Evolutionary conservation across 2,888 invertebrate species (phyloP).

Genomic region (Herminia tarsipennalis): DNA sequence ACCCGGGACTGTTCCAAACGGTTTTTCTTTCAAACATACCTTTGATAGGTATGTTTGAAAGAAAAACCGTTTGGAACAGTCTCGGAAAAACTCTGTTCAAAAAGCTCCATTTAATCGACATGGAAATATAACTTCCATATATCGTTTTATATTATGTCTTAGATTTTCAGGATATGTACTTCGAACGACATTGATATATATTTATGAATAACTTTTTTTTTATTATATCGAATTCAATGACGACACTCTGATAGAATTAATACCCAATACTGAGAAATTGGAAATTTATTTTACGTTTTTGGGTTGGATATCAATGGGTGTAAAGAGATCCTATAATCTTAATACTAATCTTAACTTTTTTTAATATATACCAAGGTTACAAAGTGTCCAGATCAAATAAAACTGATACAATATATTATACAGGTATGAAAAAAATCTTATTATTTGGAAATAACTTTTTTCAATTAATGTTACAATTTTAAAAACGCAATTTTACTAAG

Average conservation of each 20-base stretch:
- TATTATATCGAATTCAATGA: no score
- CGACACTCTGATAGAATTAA: no score
- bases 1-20: not conserved
- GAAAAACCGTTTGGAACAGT: not conserved
- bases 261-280: no score
- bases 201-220: no score
- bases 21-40: not conserved
- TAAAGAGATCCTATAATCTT: slow-evolving; percentile 30
- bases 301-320: slow-evolving; percentile 23
- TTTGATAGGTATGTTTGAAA: no score
- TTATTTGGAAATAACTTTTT: slow-evolving; percentile 14
- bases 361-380: slow-evolving; percentile 34
- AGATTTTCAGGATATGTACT: slow-evolving; percentile 3
- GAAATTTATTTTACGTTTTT: slow-evolving; percentile 21
- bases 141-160: no score
- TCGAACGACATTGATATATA: no score
- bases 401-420: slow-evolving; percentile 25
- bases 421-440: slow-evolving; percentile 16
- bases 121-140: no score
- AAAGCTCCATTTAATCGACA: no score
- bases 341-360: slow-evolving; percentile 26
- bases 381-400: slow-evolving; percentile 25
- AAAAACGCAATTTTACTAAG: no score
- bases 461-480: slow-evolving; percentile 13
- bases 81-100: no score